These are phyloP conservation scores for Magallana angulata DNA, from an alignment of 1,140 invertebrate species.

Conservation along the genomic window DNA sequence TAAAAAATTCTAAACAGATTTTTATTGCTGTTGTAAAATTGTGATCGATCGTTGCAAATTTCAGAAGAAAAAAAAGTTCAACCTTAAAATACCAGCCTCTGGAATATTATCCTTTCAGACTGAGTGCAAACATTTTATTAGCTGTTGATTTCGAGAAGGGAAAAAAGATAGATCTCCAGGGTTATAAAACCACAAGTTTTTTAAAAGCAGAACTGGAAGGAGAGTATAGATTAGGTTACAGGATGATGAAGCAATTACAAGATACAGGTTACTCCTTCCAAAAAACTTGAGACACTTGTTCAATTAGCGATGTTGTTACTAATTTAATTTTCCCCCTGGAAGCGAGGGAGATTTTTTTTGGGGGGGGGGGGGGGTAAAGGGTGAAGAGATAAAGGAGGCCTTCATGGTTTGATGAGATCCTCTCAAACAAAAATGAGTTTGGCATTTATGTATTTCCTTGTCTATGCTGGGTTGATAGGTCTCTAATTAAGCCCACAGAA, in stretches of 20 bases:
- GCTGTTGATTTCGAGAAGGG: conserved; percentile 5
- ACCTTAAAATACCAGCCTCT: not conserved
- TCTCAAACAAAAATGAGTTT: conserved; percentile 29
- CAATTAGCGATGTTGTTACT: conserved; percentile 23
- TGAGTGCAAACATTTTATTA: not conserved
- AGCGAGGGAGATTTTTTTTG: not conserved
- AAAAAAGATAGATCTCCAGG: not conserved
- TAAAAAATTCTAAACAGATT: not conserved
- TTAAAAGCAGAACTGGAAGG: not conserved
- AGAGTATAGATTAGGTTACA: conserved; percentile 20
- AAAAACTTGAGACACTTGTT: conserved; percentile 27
- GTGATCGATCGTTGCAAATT: not conserved
- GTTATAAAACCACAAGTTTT: not conserved
- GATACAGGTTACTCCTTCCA: conserved; percentile 18
- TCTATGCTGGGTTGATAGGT: conserved; percentile 13
- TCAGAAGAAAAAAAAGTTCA: not conserved
- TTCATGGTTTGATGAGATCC: conserved; percentile 1
- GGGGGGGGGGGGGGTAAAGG: not conserved
- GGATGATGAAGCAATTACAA: conserved; percentile 24
- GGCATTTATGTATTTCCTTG: conserved; percentile 28
- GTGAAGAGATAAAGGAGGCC: not conserved
- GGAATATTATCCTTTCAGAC: not conserved
- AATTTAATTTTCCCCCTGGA: conserved; percentile 23
- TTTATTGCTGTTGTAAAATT: not conserved
- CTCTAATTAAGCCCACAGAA: conserved; percentile 17